Evolutionary conservation across 2,888 invertebrate genomes (phyloP), one percentile per base, ranked within the genome.

Genomic region (Perithous albicinctus): DNA sequence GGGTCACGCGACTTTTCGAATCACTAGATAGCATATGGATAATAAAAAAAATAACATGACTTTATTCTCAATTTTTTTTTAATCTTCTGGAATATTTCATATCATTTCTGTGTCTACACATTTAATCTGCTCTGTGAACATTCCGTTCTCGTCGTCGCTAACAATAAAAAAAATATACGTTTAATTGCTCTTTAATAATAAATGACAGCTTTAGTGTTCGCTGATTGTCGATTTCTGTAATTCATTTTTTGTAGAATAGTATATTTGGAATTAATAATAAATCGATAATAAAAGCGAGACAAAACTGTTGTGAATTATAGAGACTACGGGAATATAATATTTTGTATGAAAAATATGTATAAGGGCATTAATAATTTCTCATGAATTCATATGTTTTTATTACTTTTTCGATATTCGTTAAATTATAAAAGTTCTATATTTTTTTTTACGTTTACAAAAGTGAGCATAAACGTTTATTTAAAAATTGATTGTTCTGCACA

Each of bases 1-100:
- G 61, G 6, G 20, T 38, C 5, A 41, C n/a, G 63, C n/a, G 20
- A 63, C 20, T 63, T 63, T 38, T 63, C n/a, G 23, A 41, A 32
- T 15, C 32, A 56, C 56, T 6, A 32, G 5, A 32, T n/a, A 29
- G 56, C 32, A 15, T n/a, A n/a, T 18, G 32, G 59, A 15, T 59
- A 5, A 32, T 15, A 18, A 56, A 32, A 15, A 15, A n/a, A 59
- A 18, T 15, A 8, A 7, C 18, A n/a, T n/a, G 6, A 23, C 12
- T 23, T 51, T 23, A 7, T 20, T 20, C 23, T 0, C 20, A 51
- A 10, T 20, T 20, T 20, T 51, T 23, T 20, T 2, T 1, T 0
- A 4, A 12, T 41, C 12, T 41, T 3, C 2, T 23, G 51, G 10
- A 23, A 23, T 20, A 1, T 20, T 48, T 20, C 1, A n/a, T 15